Evolutionary conservation across 2,113 vertebrate genomes (phyloP), one percentile per base, ranked within the genome.

Genomic region (human): DNA sequence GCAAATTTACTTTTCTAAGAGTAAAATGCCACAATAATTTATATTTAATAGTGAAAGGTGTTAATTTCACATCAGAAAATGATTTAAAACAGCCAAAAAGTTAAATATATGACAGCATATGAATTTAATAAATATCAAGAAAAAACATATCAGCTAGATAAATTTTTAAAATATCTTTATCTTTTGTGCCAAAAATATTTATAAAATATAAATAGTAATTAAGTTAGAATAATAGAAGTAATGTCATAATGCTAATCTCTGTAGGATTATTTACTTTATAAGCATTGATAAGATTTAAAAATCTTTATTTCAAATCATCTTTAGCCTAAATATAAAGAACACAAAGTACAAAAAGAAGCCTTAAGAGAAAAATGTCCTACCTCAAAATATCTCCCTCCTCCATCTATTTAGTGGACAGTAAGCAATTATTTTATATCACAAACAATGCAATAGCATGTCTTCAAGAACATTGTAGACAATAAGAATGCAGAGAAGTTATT

Each of bases 1-100:
- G 38, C 6, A 96, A 75, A 97, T 85, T 75, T 57, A 84, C 70
- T 80, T 85, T 92, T 94, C 55, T 86, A 78, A 93, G 1, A 61
- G 30, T 73, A 75, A 90, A 94, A 61, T 79, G 5, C 2, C 48
- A 72, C 12, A 79, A 78, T 72, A 66, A 89, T 68, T 93, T 48
- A 70, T 76, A 94, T 79, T 82, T 64, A 76, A 83, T 84, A 93
- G 52, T 88, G 25, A 90, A 93, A 92, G 14, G 16, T 88, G 14
- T n/a, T 93, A 84, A 83, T 78, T 79, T 81, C 59, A 72, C 87
- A 50, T 81, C 40, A 79, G 55, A 88, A 93, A 85, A 78, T 78
- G 0, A 57, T 59, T 72, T 11, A 89, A 93, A 90, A 81, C 3
- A 94, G 75, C 4, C 6, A 95, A 91, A 93, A 59, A 1, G 1